Conservation (phyloP, 2,888 invertebrate genomes). For the Erebia ligea region DNA sequence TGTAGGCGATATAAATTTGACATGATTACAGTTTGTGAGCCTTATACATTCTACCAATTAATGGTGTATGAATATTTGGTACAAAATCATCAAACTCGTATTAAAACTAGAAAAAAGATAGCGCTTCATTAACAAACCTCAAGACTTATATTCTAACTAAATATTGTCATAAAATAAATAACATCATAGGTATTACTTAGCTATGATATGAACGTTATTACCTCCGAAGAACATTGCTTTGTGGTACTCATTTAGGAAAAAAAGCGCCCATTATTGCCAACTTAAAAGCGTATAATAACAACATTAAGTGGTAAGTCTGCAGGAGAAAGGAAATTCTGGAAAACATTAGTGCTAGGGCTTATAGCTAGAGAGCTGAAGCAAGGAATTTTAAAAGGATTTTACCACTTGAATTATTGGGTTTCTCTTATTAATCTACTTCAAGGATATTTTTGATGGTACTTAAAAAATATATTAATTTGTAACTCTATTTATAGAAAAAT, state of each 20-base stretch:
- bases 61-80: no score
- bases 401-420: no score
- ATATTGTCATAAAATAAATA: not conserved
- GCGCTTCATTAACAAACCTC: not conserved
- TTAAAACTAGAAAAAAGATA: not conserved
- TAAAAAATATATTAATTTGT: no score
- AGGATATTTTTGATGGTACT: no score
- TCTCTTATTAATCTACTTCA: no score
- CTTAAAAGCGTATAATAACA: conserved; percentile 37
- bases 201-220: conserved; percentile 4
- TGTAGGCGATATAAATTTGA: no score
- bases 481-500: no score
- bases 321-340: conserved; percentile 29
- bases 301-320: conserved; percentile 34
- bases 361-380: not conserved
- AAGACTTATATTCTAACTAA: not conserved
- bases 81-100: no score
- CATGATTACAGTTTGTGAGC: no score
- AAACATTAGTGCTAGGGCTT: conserved; percentile 34
- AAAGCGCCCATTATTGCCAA: conserved; percentile 9
- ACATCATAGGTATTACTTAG: not conserved
- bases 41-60: no score
- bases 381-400: not conserved
- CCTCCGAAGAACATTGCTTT: conserved; percentile 11
- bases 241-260: conserved; percentile 18